These are phyloP conservation scores for Nephila pilipes DNA, from an alignment of 1,140 invertebrate genomes.

Conservation along the genomic window DNA sequence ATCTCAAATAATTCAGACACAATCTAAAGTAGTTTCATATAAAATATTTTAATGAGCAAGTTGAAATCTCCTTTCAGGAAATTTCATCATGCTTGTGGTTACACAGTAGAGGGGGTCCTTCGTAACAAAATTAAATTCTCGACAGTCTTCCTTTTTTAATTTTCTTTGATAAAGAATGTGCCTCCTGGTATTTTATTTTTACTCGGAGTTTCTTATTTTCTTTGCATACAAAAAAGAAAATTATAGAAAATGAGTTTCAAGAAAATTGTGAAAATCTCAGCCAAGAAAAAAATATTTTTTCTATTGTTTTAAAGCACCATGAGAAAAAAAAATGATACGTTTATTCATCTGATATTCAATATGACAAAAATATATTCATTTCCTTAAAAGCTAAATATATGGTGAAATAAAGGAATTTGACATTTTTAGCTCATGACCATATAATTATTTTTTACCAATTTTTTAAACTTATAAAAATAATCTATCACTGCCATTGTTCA, in stretches of 20 bases:
- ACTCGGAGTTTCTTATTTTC: background rate
- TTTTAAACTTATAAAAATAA: no score
- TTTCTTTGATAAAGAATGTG: slow-evolving; percentile 5
- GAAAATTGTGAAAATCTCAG: background rate
- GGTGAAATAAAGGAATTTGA: no score
- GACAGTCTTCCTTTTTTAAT: background rate
- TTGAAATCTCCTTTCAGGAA: slow-evolving; percentile 6
- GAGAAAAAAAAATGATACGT: no score
- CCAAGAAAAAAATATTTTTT: background rate
- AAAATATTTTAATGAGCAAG: background rate
- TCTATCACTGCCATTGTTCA: no score
- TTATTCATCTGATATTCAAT: no score
- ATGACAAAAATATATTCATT: no score
- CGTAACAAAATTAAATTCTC: slow-evolving; percentile 23
- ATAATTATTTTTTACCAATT: no score
- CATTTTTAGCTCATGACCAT: no score
- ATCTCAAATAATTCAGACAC: background rate
- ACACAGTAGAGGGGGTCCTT: background rate
- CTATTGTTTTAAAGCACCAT: background rate
- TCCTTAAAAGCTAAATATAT: no score
- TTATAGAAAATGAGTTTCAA: background rate
- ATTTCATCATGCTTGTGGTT: slow-evolving; percentile 27
- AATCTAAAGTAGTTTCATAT: background rate
- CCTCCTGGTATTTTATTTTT: slow-evolving; percentile 3
- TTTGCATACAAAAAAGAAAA: slow-evolving; percentile 30